A percentile compares a stretch with the other conserved stretches of the same genome.
Conservation (phyloP, 1,140 invertebrate genomes). For the Cotesia typhae region DNA sequence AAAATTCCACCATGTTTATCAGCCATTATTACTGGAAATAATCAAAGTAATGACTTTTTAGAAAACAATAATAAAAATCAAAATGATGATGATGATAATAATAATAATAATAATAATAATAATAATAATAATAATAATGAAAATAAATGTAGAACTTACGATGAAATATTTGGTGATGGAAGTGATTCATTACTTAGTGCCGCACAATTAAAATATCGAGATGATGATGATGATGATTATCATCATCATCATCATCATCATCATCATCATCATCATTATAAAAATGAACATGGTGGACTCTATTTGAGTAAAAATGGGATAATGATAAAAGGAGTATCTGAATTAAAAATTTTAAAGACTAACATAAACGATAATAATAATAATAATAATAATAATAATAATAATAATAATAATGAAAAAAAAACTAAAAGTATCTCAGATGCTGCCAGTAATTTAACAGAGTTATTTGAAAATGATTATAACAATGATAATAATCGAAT, state of each 20-base stretch:
- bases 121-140: slow-evolving; percentile 58
- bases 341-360: background rate
- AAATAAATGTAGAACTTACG: slow-evolving; percentile 69
- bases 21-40: slow-evolving; percentile 49
- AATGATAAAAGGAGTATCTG: background rate
- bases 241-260: slow-evolving; percentile 39
- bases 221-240: slow-evolving; percentile 39
- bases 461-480: slow-evolving; percentile 43
- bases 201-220: slow-evolving; percentile 65
- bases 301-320: slow-evolving; percentile 26
- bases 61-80: slow-evolving; percentile 51
- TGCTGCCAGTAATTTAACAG: background rate
- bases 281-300: slow-evolving; percentile 24
- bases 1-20: slow-evolving; percentile 58
- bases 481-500: slow-evolving; percentile 41
- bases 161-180: slow-evolving; percentile 74
- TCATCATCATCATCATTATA: slow-evolving; percentile 43
- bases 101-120: slow-evolving; percentile 55
- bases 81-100: slow-evolving; percentile 63
- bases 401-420: slow-evolving; percentile 35
- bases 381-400: slow-evolving; percentile 29
- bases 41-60: slow-evolving; percentile 41
- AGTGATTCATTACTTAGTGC: slow-evolving; percentile 77
- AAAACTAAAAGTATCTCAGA: no score
- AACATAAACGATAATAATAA: background rate